Evolutionary conservation across 2,797 vertebrate species (phyloP).

Genomic region (Chloroceryle amazona): DNA sequence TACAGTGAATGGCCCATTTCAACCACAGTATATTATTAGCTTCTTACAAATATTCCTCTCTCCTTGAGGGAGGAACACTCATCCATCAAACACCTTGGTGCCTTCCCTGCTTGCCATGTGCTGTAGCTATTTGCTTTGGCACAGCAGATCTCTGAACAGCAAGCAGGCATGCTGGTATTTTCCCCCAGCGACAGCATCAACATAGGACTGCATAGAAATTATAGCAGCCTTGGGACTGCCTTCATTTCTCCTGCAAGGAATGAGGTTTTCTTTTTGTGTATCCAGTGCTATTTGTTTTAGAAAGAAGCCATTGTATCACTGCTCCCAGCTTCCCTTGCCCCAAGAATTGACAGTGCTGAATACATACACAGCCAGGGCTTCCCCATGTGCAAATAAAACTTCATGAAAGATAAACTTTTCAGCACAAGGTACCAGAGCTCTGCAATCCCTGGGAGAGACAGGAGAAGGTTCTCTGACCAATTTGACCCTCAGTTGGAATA

Average conservation of each 20-base stretch:
- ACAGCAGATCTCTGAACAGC: not conserved
- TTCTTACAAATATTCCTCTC: not conserved
- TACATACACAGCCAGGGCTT: accelerated
- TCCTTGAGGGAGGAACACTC: not conserved
- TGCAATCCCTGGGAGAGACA: not conserved
- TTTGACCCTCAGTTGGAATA: not conserved
- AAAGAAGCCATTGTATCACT: not conserved
- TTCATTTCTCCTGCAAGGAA: not conserved
- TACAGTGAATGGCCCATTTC: not conserved
- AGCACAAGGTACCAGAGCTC: not conserved
- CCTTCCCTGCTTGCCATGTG: not conserved
- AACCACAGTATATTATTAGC: not conserved
- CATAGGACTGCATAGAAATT: not conserved
- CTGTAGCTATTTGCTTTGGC: slow-evolving; percentile 3
- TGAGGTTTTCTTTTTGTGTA: not conserved
- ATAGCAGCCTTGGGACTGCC: not conserved
- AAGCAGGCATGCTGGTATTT: not conserved
- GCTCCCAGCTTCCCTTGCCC: not conserved
- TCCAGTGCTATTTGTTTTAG: not conserved
- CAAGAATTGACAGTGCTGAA: not conserved
- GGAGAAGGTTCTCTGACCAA: not conserved
- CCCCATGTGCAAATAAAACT: not conserved
- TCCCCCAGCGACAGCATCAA: not conserved
- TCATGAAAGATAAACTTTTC: not conserved
- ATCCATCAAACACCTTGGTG: slow-evolving; percentile 22